Conservation (phyloP, 2,113 vertebrate species). For the Chloroceryle aenea region DNA sequence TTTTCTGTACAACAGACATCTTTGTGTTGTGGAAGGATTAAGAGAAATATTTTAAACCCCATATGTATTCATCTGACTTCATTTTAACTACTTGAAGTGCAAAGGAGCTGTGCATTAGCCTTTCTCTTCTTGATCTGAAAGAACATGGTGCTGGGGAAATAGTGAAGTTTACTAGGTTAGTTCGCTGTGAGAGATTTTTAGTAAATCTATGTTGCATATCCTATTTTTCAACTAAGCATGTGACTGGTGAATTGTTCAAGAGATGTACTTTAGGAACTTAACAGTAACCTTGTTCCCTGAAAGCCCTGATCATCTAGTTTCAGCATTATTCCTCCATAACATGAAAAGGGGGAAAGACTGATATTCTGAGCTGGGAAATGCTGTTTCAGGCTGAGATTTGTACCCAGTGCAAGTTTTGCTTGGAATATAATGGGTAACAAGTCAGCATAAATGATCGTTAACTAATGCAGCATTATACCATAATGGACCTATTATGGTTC, state of each 20-base stretch:
- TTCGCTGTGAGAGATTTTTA: neutral
- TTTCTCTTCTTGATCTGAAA: neutral
- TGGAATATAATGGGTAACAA: slow-evolving; percentile 30
- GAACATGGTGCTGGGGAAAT: neutral
- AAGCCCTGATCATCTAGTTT: neutral
- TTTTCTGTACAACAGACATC: neutral
- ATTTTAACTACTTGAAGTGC: neutral
- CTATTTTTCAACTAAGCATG: neutral
- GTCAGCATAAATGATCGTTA: slow-evolving; percentile 9
- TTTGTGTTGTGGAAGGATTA: slow-evolving; percentile 17
- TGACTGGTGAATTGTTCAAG: neutral
- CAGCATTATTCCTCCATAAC: neutral
- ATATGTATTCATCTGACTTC: neutral
- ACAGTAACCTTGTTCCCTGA: neutral
- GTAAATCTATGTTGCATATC: accelerated
- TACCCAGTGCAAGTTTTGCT: neutral
- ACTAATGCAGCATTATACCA: slow-evolving; percentile 10
- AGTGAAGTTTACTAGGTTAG: neutral
- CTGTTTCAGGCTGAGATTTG: neutral
- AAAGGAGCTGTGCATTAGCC: neutral
- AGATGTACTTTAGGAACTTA: accelerated
- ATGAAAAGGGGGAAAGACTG: neutral
- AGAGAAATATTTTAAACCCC: neutral
- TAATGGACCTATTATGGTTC: slow-evolving; percentile 26
- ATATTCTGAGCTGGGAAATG: neutral